Percentiles rank a stretch among this genome's conserved stretches.
Evolutionary conservation across 2,888 invertebrate genomes (phyloP).

Genomic region (Cryptus armator): DNA sequence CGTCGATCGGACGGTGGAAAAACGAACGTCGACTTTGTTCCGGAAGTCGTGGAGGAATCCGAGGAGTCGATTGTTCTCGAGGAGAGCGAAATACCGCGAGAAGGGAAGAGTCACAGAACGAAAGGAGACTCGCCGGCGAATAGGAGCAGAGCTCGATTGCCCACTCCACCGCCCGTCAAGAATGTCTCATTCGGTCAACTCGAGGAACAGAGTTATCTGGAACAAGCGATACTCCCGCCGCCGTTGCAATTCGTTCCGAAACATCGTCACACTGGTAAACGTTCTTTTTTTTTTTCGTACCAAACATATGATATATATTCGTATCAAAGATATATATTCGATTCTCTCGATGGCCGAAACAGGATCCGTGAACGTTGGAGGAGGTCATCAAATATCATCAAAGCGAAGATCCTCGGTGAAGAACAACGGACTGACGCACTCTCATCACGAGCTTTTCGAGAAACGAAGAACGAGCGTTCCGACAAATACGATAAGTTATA

Average conservation of each 20-base stretch:
- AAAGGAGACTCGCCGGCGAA: slow-evolving; percentile 53
- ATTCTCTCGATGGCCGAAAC: background rate
- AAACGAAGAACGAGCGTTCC: slow-evolving; percentile 82
- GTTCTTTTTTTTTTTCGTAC: background rate
- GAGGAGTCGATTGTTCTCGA: slow-evolving; percentile 79
- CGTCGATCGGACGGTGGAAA: slow-evolving; percentile 73
- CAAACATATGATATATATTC: background rate
- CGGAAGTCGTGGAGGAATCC: slow-evolving; percentile 79
- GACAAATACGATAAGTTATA: slow-evolving; percentile 82
- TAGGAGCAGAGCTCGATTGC: slow-evolving; percentile 79
- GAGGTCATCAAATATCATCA: slow-evolving; percentile 73
- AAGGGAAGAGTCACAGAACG: slow-evolving; percentile 61
- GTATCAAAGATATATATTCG: background rate
- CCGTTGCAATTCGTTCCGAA: slow-evolving; percentile 82
- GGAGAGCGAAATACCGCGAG: slow-evolving; percentile 78
- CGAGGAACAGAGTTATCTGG: slow-evolving; percentile 80
- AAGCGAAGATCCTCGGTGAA: slow-evolving; percentile 81
- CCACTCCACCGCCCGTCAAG: slow-evolving; percentile 82
- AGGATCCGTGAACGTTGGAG: slow-evolving; percentile 61
- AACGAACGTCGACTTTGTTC: slow-evolving; percentile 79
- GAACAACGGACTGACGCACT: slow-evolving; percentile 80
- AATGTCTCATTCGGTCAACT: slow-evolving; percentile 84
- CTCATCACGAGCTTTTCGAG: slow-evolving; percentile 82
- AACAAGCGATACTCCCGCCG: slow-evolving; percentile 82
- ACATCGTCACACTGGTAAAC: slow-evolving; percentile 81